A percentile compares a stretch with the other conserved stretches of the same genome.
These are phyloP conservation scores for Microtus oregoni DNA, from an alignment of 2,113 vertebrate genomes.

Conservation along the genomic window DNA sequence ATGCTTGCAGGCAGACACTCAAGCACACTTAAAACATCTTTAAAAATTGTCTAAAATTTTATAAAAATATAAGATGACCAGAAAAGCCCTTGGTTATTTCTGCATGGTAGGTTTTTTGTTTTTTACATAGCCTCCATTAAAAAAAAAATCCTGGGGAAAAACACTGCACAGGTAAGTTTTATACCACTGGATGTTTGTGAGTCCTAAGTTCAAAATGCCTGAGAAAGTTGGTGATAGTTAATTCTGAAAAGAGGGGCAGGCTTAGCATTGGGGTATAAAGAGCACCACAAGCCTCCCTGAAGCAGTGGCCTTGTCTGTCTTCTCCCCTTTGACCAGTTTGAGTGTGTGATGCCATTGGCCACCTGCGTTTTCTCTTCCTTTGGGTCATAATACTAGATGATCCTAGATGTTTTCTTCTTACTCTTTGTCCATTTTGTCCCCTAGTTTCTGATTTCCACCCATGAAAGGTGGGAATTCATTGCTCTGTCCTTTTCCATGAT, in stretches of 20 bases:
- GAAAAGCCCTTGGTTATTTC: constrained; percentile 42
- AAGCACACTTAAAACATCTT: not conserved
- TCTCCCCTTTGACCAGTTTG: constrained; percentile 28
- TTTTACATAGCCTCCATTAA: constrained; percentile 53
- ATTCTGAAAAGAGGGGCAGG: not conserved
- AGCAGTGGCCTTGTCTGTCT: constrained; percentile 2
- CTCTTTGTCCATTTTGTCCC: constrained; percentile 67
- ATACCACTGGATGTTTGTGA: constrained; percentile 21
- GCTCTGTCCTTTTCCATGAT: constrained; percentile 61
- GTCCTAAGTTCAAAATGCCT: not conserved
- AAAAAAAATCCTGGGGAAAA: constrained; percentile 24
- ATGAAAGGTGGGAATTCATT: not conserved
- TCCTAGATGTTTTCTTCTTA: constrained; percentile 58
- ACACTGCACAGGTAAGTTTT: constrained; percentile 77
- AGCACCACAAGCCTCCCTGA: not conserved
- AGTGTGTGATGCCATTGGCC: constrained; percentile 48
- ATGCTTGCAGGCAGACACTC: not conserved
- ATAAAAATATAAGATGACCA: constrained; percentile 31
- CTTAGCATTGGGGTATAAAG: not conserved
- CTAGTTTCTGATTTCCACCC: constrained; percentile 38
- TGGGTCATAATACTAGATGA: constrained; percentile 33
- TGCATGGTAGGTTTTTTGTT: constrained; percentile 56
- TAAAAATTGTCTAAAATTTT: not conserved
- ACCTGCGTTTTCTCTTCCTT: constrained; percentile 55
- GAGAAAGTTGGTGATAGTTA: not conserved